Percentiles rank a stretch among this genome's conserved stretches.
Evolutionary conservation across 2,797 vertebrate genomes (phyloP).

Genomic region (Heterohyrax brucei): DNA sequence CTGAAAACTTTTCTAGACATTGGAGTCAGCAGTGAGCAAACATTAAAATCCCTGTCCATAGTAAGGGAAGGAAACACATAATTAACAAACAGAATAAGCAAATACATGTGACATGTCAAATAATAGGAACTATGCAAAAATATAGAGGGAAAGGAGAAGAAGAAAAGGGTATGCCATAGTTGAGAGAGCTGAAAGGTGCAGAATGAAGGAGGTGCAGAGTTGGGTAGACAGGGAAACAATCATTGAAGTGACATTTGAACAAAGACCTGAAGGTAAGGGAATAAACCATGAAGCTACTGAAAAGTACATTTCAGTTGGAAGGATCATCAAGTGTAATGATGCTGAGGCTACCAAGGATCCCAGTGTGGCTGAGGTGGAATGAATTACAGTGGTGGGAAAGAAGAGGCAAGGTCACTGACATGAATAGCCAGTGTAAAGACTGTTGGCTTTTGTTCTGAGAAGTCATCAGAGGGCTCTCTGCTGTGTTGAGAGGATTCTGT

Average conservation of each 20-base stretch:
- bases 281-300: constrained; percentile 16
- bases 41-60: constrained; percentile 21
- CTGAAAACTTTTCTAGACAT: not conserved
- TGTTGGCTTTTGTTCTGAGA: not conserved
- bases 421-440: not conserved
- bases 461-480: not conserved
- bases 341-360: not conserved
- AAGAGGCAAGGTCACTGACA: not conserved
- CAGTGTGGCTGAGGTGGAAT: constrained; percentile 52
- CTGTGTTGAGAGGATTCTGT: not conserved
- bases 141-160: not conserved
- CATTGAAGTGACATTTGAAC: not conserved
- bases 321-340: not conserved
- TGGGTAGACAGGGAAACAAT: not conserved
- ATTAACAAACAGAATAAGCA: constrained; percentile 37
- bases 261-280: constrained; percentile 38
- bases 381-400: constrained; percentile 50
- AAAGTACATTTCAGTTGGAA: constrained; percentile 2
- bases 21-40: not conserved
- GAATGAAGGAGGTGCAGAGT: not conserved
- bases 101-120: not conserved
- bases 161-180: not conserved
- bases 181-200: not conserved
- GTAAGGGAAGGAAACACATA: not conserved
- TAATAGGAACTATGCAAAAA: not conserved